Evolutionary conservation across 2,888 invertebrate genomes (phyloP), one percentile per base, ranked within the genome.

Genomic region (Amphimallon solstitiale): DNA sequence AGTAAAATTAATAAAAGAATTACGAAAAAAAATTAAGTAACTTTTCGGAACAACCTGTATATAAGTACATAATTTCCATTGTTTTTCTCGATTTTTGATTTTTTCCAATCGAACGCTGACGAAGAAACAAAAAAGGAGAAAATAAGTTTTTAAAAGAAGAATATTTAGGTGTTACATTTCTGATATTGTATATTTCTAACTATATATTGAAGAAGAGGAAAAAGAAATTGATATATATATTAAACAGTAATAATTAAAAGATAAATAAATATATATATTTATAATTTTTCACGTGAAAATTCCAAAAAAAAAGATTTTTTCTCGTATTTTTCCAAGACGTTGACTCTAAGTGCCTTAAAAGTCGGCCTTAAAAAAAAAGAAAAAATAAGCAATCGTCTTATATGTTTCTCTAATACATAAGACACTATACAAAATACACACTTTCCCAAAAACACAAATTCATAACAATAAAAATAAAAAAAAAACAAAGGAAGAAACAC

Each of bases 341-440:
- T 79, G 82, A 82, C 82, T 78, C 71, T 76, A 56, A 80, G 82
- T 82, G 82, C 82, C 82, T 82, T 82, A 82, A 38, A 77, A 76
- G 80, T 82, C 81, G 82, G 82, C 82, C 82, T 82, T 82, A 75
- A 71, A 66, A 64, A 49, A 68, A 59, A 12, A 29, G 35, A 79
- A 74, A 75, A 43, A 21, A 21, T 38, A 29, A 34, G 15, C 14
- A 17, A 51, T 9, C 10, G 12, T 2, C 7, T 7, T 7, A 43
- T 43, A 43, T 15, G 7, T 12, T 15, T 29, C 6, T 5, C 43
- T 7, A 12, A 43, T 7, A 43, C 40, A n/a, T n/a, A 12, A 40
- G n/a, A 43, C 14, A 43, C 43, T 6, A 14, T 14, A 15, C 10
- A 34, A 0, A 2, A 7, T 7, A 43, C 17, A 43, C 43, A n/a